Conservation (phyloP, 2,797 vertebrate species). For the Sus cebifrons region DNA sequence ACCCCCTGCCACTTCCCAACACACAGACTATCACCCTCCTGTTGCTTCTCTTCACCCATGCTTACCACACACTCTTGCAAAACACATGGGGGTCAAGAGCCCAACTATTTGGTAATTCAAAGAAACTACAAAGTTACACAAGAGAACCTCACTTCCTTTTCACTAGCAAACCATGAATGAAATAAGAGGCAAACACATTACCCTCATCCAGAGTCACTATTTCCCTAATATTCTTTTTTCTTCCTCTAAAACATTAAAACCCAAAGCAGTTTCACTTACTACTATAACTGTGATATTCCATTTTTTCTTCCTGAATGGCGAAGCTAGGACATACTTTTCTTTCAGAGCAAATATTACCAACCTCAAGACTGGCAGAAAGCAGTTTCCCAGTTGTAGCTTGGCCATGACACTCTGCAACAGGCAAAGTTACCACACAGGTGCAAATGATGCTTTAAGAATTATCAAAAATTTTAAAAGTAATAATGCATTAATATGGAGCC, state of each 20-base stretch:
- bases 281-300: constrained; percentile 13
- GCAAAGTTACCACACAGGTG: background rate
- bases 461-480: constrained; percentile 50
- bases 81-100: constrained; percentile 5
- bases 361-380: constrained; percentile 5
- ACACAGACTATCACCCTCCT: background rate
- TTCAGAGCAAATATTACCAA: constrained; percentile 22
- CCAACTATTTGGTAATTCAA: constrained; percentile 66
- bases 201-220: constrained; percentile 60
- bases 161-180: constrained; percentile 59
- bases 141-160: constrained; percentile 64
- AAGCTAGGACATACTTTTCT: constrained; percentile 22
- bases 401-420: constrained; percentile 29
- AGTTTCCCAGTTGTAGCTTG: background rate
- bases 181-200: constrained; percentile 59
- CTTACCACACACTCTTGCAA: constrained; percentile 61
- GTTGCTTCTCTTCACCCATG: background rate
- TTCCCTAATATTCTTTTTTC: constrained; percentile 34
- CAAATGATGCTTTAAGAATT: constrained; percentile 58
- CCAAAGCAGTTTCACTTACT: constrained; percentile 57
- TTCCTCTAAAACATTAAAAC: constrained; percentile 67
- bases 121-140: constrained; percentile 57
- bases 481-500: constrained; percentile 68
- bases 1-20: constrained; percentile 44
- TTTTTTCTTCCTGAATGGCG: constrained; percentile 62